These are phyloP conservation scores for Melanostigma gelatinosum DNA, from an alignment of 2,113 vertebrate species.

Conservation along the genomic window DNA sequence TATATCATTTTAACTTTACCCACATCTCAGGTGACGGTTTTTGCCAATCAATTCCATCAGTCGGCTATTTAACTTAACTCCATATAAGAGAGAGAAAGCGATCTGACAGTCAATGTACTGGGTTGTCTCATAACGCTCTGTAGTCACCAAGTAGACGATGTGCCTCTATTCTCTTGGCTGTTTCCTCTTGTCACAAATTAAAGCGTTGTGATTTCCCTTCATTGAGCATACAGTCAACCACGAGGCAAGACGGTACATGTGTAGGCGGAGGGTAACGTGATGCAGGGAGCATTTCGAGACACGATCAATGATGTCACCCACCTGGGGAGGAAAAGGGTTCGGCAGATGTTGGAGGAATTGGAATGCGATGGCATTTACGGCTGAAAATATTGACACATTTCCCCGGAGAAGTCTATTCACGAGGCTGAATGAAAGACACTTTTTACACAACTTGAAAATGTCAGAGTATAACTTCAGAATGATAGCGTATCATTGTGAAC, in stretches of 20 bases:
- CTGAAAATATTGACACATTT: slow-evolving; percentile 13
- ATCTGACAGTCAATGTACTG: neutral
- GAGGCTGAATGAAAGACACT: slow-evolving; percentile 12
- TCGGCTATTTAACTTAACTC: neutral
- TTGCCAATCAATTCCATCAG: slow-evolving; percentile 9
- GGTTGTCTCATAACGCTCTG: neutral
- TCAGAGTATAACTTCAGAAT: slow-evolving; percentile 23
- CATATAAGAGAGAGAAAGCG: neutral
- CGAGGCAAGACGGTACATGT: neutral
- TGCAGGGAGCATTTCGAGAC: slow-evolving; percentile 27
- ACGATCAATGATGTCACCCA: slow-evolving; percentile 29
- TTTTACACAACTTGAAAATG: slow-evolving; percentile 30
- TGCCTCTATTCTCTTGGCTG: neutral
- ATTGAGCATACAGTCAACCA: slow-evolving; percentile 6
- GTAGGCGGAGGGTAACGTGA: slow-evolving; percentile 7
- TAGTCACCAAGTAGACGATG: neutral
- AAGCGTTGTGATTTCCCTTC: slow-evolving; percentile 17
- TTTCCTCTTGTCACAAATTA: slow-evolving; percentile 7
- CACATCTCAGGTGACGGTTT: slow-evolving; percentile 17
- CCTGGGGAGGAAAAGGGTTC: neutral
- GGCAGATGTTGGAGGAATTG: slow-evolving; percentile 5
- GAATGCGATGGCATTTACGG: slow-evolving; percentile 42
- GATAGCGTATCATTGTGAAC: slow-evolving; percentile 2
- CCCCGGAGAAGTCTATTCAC: slow-evolving; percentile 16
- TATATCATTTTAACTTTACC: neutral